Evolutionary conservation across 1,140 invertebrate species (phyloP), one percentile per base, ranked within the genome.

Genomic region (Trichoplusia ni): DNA sequence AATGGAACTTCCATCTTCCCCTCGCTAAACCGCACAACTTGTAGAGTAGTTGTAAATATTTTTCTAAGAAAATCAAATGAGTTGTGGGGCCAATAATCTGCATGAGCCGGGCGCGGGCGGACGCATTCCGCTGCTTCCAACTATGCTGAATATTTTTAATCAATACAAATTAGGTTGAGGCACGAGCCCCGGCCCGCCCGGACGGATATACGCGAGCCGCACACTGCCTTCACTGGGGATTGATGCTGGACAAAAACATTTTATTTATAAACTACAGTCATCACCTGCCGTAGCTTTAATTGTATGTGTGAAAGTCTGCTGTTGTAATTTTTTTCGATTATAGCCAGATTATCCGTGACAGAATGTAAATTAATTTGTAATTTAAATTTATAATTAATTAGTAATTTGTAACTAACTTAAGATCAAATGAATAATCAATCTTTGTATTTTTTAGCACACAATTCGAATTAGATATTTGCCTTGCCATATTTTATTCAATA

Each of bases 61-160:
- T 71, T 73, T 67, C 16, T 67, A 68, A 74, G 69, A 70, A 74
- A 74, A 70, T 68, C 67, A 67, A 56, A 51, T 51, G 56, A 42
- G 49, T 66, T 58, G 49, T 21, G 14, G 49, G 62, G 56, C 62
- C 71, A 69, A 72, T 72, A 75, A 67, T 72, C 56, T 67, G 67
- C 66, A 67, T 69, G 37, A 67, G 67, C 67, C 49, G 56, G 16
- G 54, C 18, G 23, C 60, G 64, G 42, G 18, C 59, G 53, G 59
- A n/a, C 49, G 67, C 64, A 77, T 77, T 74, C 75, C 70, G 8
- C 38, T 42, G 47, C 38, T 69, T 53, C 19, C 66, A 86, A 88
- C 82, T 84, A 86, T 86, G 80, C 74, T 80, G 79, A 88, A 86
- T 86, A 88, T 88, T 88, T 88, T 88, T 88, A 86, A 88, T 88